Evolutionary conservation across 2,113 vertebrate species (phyloP).

Genomic region (Fregata magnificens): DNA sequence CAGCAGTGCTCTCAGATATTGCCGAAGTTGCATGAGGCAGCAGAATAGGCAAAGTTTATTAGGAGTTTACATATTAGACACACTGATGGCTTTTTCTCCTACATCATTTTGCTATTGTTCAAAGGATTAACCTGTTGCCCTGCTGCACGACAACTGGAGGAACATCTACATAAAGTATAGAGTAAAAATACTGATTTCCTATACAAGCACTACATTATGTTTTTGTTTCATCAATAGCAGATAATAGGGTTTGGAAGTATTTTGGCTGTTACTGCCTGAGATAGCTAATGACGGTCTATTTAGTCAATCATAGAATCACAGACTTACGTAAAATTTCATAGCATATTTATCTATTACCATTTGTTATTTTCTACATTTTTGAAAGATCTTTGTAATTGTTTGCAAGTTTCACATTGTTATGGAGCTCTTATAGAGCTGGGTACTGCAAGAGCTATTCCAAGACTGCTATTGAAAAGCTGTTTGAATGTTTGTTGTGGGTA

Average conservation of each 20-base stretch:
- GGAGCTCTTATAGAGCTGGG: background rate
- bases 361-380: background rate
- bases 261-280: background rate
- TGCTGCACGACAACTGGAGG: background rate
- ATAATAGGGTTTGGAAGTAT: background rate
- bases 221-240: background rate
- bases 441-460: background rate
- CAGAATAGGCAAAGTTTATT: background rate
- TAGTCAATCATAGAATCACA: background rate
- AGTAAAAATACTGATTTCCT: background rate
- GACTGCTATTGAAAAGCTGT: background rate
- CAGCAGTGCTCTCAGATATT: background rate
- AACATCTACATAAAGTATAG: background rate
- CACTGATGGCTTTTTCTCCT: background rate
- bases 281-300: background rate
- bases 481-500: background rate
- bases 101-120: background rate
- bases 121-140: background rate
- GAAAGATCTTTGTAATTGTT: background rate
- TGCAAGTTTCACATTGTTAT: background rate
- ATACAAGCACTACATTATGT: background rate
- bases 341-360: background rate
- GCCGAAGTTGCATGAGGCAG: background rate
- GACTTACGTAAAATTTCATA: background rate
- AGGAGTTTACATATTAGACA: background rate